Base-by-base conservation (phyloP, 1,140 invertebrate genomes). In the Drosophila oshimai region DNA sequence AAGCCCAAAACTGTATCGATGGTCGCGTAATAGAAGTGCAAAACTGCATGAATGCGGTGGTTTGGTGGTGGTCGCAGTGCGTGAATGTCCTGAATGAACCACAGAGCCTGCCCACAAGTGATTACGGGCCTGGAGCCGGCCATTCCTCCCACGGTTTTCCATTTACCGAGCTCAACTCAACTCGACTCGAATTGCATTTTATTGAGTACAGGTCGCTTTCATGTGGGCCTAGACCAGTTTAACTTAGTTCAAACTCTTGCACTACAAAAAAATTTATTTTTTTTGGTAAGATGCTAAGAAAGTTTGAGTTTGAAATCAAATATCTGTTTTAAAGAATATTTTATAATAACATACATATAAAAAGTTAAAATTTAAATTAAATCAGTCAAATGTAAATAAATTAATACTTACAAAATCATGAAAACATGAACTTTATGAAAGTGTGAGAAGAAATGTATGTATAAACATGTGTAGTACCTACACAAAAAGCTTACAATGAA, bases 181-280 rank as follows among this genome's bases (percentile, higher is more conserved):
- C 33, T 41, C 18, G 62, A 39, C 47, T 65, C 15, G 53, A 39
- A 65, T 65, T 65, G 62, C 60, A 55, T 49, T 70, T 65, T 71
- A 80, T 80, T 80, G 76, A 60, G 26, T 74, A 61, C 37, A 49
- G 77, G 39, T 53, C 41, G 41, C 29, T 37, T 58, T 22, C 64
- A 69, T 79, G 49, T 65, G 20, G 55, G 33, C 39, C 33, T 37
- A 47, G 33, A 31, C 39, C 39, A 49, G 31, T 39, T 34, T 24
- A 49, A 20, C 31, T 24, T 15, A 39, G 34, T 31, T 29, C 50
- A 17, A 9, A 6, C 26, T 22, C 4, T 4, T 33, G 53, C 26
- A 45, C 57, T 22, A 6, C 4, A 7, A 10, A 44, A 15, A 15
- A 26, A 5, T 6, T n/a, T n/a, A n/a, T n/a, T n/a, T n/a, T n/a